Evolutionary conservation across 2,888 invertebrate species (phyloP).

Genomic region (Lasioglossum leucozonium): DNA sequence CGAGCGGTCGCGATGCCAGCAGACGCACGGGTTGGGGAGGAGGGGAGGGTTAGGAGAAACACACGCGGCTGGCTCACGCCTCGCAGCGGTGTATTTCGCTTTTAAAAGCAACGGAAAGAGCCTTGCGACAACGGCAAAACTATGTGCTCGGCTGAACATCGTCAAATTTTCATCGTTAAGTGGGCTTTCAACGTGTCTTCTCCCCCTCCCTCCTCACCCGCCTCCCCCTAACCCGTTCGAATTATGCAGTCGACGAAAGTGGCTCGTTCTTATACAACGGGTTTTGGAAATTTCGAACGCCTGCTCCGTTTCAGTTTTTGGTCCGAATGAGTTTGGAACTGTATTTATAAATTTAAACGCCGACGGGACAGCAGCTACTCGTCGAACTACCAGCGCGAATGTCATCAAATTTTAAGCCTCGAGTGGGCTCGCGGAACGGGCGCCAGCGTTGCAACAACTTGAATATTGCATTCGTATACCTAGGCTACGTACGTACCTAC

Average conservation of each 20-base stretch:
- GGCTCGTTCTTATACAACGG: neutral
- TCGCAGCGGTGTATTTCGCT: neutral
- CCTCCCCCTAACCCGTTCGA: too few relatives aligned
- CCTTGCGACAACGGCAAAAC: neutral
- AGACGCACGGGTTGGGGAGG: neutral
- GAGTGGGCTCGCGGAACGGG: neutral
- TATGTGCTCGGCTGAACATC: neutral
- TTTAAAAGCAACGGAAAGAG: neutral
- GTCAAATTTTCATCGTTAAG: constrained; percentile 2
- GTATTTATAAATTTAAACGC: constrained; percentile 1
- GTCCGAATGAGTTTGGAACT: neutral
- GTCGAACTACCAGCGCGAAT: neutral
- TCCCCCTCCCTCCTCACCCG: too few relatives aligned
- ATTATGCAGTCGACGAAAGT: neutral
- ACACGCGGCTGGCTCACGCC: constrained; percentile 2
- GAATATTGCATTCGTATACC: neutral
- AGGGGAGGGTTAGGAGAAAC: neutral
- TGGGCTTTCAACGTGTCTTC: constrained; percentile 11
- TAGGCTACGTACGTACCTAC: too few relatives aligned
- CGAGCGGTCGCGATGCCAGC: neutral
- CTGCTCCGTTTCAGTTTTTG: too few relatives aligned
- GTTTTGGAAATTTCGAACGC: neutral
- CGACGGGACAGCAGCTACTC: neutral
- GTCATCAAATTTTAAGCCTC: neutral
- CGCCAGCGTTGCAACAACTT: constrained; percentile 4